Base-by-base conservation (phyloP, 35 echinoderm and acorn worm genomes). In the Acanthaster planci region DNA sequence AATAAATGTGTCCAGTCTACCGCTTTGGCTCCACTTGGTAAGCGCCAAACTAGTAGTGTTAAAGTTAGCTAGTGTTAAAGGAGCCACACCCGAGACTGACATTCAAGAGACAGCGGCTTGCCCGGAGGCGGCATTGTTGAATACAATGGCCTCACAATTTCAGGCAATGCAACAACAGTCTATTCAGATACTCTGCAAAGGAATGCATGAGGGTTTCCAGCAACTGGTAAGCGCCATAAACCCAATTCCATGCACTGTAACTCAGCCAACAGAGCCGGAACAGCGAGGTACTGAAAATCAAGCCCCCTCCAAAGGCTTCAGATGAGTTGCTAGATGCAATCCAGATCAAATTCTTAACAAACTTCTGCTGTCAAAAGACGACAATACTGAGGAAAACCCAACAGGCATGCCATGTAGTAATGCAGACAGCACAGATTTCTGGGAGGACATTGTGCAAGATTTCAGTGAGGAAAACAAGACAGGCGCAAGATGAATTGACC, bases 401-500 rank as follows among this genome's bases (percentile, higher is more conserved):
- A 21, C 58, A 7, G 29, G 9, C 21, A 64, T 7, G 6, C 58
- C 58, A 64, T 64, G 9, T 16, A 0, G 21, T 64, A 8, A 64
- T 16, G 18, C 1, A 19, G 58, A 16, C 9, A 64, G 58, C 58
- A 64, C 58, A 21, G 58, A 19, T 19, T 64, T 64, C 58, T 64
- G 9, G 21, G 58, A 64, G 1, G 58, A 64, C 1, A 64, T 64
- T 64, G 58, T 64, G 19, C 58, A 64, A 19, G 58, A 64, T 30
- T 64, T 64, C 58, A 64, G 58, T 19, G 58, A 64, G 9, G 58
- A 19, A 23, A 19, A 1, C 0, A 64, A 64, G 1, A 64, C 58
- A 64, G 58, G 58, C 58, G n/a, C n/a, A n/a, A n/a, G n/a, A n/a
- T n/a, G n/a, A 64, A 64, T 64, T 64, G 58, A 19, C 58, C 19